Conservation (phyloP, 2,888 invertebrate species). For the Nomada ferruginata region DNA sequence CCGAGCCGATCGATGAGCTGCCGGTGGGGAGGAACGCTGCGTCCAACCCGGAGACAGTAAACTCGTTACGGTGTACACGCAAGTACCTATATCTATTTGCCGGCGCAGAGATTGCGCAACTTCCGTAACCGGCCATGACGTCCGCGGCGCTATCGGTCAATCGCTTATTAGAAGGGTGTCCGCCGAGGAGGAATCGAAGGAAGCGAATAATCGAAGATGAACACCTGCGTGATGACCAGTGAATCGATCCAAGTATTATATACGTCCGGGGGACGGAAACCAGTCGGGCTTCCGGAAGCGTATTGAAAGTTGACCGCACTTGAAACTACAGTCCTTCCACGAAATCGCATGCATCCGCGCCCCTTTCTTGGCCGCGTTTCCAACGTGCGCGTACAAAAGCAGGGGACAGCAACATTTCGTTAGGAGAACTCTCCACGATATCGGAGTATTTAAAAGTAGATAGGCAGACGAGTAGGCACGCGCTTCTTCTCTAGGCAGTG, state of each 20-base stretch:
- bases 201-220: neutral
- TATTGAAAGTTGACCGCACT: conserved; percentile 9
- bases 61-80: conserved; percentile 1
- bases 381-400: neutral
- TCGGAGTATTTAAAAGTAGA: neutral
- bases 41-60: conserved; percentile 6
- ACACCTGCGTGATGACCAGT: neutral
- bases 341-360: neutral
- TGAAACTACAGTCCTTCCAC: neutral
- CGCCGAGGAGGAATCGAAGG: neutral
- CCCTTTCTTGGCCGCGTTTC: neutral
- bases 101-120: conserved; percentile 20
- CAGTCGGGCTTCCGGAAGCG: conserved; percentile 22
- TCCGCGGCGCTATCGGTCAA: conserved; percentile 19
- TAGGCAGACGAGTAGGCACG: conserved; percentile 36
- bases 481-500: conserved; percentile 34
- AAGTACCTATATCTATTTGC: conserved; percentile 20
- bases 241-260: neutral
- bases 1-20: neutral
- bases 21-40: neutral
- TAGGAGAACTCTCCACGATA: neutral
- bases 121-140: conserved; percentile 39
- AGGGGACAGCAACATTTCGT: neutral
- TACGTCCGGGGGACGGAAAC: conserved; percentile 17
- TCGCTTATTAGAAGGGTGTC: neutral